A percentile compares a stretch with the other conserved stretches of the same genome.
These are phyloP conservation scores for Menidia menidia DNA, from an alignment of 2,797 vertebrate species.

Conservation along the genomic window DNA sequence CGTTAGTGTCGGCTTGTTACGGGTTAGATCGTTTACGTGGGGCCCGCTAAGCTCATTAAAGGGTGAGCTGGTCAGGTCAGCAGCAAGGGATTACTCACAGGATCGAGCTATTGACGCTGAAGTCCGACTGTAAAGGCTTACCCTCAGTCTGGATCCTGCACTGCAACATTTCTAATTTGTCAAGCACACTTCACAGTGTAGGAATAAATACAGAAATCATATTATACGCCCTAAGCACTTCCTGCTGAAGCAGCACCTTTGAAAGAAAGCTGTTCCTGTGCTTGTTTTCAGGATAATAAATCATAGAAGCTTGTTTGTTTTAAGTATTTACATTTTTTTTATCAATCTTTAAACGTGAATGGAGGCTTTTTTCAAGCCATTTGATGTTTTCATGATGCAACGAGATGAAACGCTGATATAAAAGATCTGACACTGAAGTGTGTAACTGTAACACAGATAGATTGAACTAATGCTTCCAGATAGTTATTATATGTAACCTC, in stretches of 20 bases:
- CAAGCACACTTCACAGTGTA: not conserved
- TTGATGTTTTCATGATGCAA: not conserved
- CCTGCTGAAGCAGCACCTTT: not conserved
- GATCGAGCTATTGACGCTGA: conserved; percentile 58
- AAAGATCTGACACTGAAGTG: too few relatives aligned
- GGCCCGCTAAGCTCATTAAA: conserved; percentile 57
- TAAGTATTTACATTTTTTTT: too few relatives aligned
- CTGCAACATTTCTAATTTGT: not conserved
- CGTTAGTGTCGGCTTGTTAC: conserved; percentile 46
- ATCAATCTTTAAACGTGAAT: not conserved
- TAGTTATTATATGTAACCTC: not conserved
- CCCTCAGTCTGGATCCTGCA: not conserved
- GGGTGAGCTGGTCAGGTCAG: conserved; percentile 59
- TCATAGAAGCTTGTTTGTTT: not conserved
- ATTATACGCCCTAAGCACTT: not conserved
- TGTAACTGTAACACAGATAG: not conserved
- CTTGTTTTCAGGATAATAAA: not conserved
- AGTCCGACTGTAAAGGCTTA: conserved; percentile 28
- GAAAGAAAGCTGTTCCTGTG: not conserved
- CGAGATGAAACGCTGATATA: not conserved
- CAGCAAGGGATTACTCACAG: conserved; percentile 46
- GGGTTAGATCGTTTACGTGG: conserved; percentile 56
- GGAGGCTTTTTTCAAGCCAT: not conserved
- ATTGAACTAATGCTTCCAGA: not conserved
- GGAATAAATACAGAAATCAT: not conserved